Conservation (phyloP, 1,140 invertebrate species). For the Aphidius ervi region DNA sequence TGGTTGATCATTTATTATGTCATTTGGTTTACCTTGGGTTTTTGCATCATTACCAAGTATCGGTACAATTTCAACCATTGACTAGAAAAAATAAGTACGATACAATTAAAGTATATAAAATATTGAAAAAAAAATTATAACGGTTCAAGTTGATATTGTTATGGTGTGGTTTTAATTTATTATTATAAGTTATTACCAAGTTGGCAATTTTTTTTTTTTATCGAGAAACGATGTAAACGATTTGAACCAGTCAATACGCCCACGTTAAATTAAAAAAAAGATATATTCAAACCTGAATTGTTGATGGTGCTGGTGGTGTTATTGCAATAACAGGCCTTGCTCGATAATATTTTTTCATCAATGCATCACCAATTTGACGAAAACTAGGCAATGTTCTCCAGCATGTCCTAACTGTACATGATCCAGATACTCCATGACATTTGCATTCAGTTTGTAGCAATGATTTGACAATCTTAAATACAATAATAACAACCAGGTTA, state of each 20-base stretch:
- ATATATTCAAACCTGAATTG: slow-evolving; percentile 38
- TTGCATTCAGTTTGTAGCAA: slow-evolving; percentile 84
- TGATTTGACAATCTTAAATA: slow-evolving; percentile 76
- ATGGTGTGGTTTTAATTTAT: slow-evolving; percentile 19
- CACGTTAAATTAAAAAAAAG: slow-evolving; percentile 6
- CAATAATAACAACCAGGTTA: slow-evolving; percentile 2
- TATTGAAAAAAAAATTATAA: slow-evolving; percentile 8
- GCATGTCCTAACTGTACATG: slow-evolving; percentile 91
- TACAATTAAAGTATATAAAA: slow-evolving; percentile 3
- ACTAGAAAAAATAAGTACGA: slow-evolving; percentile 18
- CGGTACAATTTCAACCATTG: slow-evolving; percentile 36
- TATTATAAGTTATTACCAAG: slow-evolving; percentile 15
- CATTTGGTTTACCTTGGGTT: slow-evolving; percentile 45
- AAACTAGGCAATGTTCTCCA: slow-evolving; percentile 88
- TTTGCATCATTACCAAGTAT: slow-evolving; percentile 48
- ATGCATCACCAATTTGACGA: slow-evolving; percentile 73
- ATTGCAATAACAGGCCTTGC: slow-evolving; percentile 68
- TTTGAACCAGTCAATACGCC: slow-evolving; percentile 11
- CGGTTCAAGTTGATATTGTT: slow-evolving; percentile 11
- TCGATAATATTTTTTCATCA: slow-evolving; percentile 79
- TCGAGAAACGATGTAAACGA: not conserved
- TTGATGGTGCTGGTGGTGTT: slow-evolving; percentile 48
- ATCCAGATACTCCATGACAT: slow-evolving; percentile 94
- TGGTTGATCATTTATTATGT: slow-evolving; percentile 35
- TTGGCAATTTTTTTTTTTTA: not conserved